Conservation (phyloP, 2,113 vertebrate genomes). For the Engystomops pustulosus region DNA sequence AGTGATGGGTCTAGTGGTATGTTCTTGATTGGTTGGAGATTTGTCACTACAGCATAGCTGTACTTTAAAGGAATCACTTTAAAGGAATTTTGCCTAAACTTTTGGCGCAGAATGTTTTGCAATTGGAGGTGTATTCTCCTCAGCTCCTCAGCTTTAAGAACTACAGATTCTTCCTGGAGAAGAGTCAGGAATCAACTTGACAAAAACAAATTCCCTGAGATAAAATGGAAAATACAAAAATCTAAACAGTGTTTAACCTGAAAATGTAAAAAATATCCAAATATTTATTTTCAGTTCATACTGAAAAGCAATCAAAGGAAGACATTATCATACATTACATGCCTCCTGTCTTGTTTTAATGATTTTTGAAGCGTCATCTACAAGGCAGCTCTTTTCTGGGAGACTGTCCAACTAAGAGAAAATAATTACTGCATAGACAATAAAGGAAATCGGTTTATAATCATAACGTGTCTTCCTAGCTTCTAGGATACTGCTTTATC, state of each 20-base stretch:
- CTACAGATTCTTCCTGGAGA: no score
- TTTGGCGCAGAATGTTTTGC: no score
- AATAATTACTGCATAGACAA: constrained; percentile 7
- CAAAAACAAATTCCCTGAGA: not conserved
- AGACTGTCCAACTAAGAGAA: constrained; percentile 13
- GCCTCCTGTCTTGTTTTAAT: constrained; percentile 30
- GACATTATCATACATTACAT: constrained; percentile 4
- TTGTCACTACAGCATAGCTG: no score
- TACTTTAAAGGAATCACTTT: no score
- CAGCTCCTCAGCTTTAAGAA: no score
- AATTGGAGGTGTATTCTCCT: no score
- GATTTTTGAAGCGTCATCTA: constrained; percentile 20
- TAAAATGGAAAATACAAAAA: not conserved
- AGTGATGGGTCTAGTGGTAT: no score
- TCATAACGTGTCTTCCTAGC: constrained; percentile 5
- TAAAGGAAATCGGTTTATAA: constrained; percentile 7
- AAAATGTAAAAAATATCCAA: not conserved
- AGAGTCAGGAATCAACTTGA: no score
- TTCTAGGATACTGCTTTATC: not conserved
- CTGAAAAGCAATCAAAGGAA: not conserved
- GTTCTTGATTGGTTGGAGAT: no score
- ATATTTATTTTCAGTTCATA: not conserved
- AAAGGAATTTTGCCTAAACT: no score
- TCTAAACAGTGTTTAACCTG: not conserved
- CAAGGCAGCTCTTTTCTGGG: constrained; percentile 33